phyloP scores from a whole-genome alignment of 2,797 vertebrate genomes.

The Enteromius treurensis region DNA sequence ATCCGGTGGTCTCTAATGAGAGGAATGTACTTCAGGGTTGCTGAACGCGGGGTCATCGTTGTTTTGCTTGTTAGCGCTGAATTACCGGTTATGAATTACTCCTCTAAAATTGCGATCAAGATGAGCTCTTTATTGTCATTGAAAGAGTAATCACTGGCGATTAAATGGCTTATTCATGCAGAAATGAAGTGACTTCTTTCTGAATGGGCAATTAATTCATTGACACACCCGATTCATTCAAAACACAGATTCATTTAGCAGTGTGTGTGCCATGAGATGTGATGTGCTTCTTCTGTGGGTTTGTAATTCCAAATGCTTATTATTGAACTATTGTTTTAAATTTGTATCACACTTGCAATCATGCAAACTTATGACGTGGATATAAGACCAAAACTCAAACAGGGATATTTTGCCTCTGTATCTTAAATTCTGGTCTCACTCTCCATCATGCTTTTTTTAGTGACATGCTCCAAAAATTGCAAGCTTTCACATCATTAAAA shows the following conservation, averaged over 20 bases:
- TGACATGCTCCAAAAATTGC: neutral
- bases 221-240: neutral
- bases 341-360: neutral
- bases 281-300: neutral
- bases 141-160: neutral
- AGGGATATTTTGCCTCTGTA: neutral
- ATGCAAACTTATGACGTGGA: neutral
- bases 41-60: neutral
- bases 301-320: neutral
- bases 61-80: neutral
- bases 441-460: neutral
- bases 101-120: neutral
- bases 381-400: neutral
- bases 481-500: neutral
- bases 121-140: neutral
- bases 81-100: neutral
- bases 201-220: neutral
- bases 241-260: neutral
- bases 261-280: neutral
- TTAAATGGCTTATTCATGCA: neutral
- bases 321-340: neutral
- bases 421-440: neutral
- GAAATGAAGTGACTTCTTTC: neutral
- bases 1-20: conserved; percentile 69
- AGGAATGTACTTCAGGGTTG: conserved; percentile 51